These are phyloP conservation scores for Chalcis sispes DNA, from an alignment of 2,888 invertebrate species.

Conservation along the genomic window DNA sequence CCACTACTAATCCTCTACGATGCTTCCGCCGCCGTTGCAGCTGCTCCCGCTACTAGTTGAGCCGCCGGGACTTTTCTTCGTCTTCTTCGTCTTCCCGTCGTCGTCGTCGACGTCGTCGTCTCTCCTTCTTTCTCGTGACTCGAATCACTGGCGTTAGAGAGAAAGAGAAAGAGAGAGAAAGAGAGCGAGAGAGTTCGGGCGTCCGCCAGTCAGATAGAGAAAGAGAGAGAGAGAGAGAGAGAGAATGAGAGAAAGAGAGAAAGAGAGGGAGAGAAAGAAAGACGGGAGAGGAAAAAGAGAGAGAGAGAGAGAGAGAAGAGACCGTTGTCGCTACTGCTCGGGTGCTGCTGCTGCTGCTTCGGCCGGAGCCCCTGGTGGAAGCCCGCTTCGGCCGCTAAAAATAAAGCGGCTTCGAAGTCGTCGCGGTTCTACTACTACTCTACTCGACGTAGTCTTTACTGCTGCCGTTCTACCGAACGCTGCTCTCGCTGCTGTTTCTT, in stretches of 20 bases:
- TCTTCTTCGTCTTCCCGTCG: too few species aligned
- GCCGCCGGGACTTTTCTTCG: too few species aligned
- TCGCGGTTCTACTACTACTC: not conserved
- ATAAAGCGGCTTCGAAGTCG: constrained; percentile 43
- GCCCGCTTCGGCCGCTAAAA: constrained; percentile 50
- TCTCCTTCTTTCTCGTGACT: not conserved
- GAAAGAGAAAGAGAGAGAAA: too few species aligned
- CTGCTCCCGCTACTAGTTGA: too few species aligned
- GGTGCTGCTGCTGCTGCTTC: not conserved
- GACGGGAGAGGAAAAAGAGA: not conserved
- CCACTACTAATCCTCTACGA: too few species aligned
- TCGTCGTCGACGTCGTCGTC: too few species aligned
- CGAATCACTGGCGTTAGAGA: too few species aligned
- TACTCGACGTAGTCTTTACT: not conserved
- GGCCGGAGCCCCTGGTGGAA: constrained; percentile 43
- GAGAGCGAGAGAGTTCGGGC: not conserved
- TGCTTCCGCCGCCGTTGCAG: too few species aligned
- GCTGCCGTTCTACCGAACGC: not conserved
- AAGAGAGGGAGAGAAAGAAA: not conserved
- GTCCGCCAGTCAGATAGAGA: not conserved
- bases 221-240: not conserved
- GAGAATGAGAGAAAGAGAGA: constrained; percentile 2
- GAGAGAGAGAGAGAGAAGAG: constrained; percentile 17
- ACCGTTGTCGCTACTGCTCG: constrained; percentile 1
- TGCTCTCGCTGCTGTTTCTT: too few species aligned